These are phyloP conservation scores for Ethmia dodecea DNA, from an alignment of 2,888 invertebrate species.

Conservation along the genomic window DNA sequence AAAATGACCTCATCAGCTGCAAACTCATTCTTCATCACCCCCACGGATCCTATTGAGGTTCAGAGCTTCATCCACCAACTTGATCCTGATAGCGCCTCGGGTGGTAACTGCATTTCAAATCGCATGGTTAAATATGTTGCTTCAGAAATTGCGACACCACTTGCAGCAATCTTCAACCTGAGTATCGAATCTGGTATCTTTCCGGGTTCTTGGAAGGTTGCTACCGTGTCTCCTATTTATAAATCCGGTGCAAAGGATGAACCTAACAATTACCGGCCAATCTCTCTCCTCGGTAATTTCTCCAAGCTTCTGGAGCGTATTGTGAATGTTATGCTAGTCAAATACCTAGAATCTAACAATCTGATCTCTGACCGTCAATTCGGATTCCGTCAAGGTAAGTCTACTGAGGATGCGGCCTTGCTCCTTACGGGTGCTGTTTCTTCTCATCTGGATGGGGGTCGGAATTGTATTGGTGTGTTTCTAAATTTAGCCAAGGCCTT, in stretches of 20 bases:
- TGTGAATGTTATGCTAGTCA: conserved; percentile 1
- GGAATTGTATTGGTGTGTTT: conserved; percentile 1
- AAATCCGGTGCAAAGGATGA: background rate
- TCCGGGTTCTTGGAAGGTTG: background rate
- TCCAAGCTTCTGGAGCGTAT: conserved; percentile 10
- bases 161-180: background rate
- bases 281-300: conserved; percentile 4
- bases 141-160: background rate
- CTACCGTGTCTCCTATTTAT: background rate
- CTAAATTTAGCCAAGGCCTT: too few relatives aligned
- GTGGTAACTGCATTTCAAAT: background rate
- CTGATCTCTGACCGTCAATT: conserved; percentile 4
- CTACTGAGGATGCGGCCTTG: conserved; percentile 7
- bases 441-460: background rate
- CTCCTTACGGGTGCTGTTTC: background rate
- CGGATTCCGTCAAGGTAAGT: conserved; percentile 4
- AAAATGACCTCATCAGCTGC: background rate
- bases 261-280: conserved; percentile 1
- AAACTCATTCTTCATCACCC: background rate
- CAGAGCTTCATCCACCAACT: background rate
- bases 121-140: background rate
- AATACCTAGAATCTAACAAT: conserved; percentile 4
- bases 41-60: background rate
- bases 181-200: background rate
- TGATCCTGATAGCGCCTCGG: background rate